A percentile compares a stretch with the other conserved stretches of the same genome.
These are phyloP conservation scores for Montipora sp. DNA, from an alignment of 64 coral and sea anemone genomes.

Conservation along the genomic window DNA sequence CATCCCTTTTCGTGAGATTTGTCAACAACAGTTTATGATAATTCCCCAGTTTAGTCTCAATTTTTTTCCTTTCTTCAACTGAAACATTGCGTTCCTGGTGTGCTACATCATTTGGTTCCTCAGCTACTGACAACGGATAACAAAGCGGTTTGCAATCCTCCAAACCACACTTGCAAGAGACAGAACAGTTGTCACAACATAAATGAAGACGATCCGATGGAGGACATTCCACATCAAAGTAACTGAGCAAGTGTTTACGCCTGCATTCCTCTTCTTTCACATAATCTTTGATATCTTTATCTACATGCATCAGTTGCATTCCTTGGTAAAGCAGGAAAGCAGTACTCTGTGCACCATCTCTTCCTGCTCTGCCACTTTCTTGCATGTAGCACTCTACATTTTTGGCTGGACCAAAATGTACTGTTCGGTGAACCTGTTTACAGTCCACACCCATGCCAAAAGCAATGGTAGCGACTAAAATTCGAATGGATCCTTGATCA, in stretches of 20 bases:
- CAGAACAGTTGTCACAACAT: constrained; percentile 24
- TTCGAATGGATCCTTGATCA: not conserved
- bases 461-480: constrained; percentile 74
- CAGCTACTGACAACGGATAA: constrained; percentile 45
- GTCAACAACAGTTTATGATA: not conserved
- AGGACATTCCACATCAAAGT: not conserved
- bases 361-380: constrained; percentile 30
- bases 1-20: not conserved
- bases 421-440: constrained; percentile 33
- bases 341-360: constrained; percentile 10
- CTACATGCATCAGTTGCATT: constrained; percentile 33
- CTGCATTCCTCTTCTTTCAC: not conserved
- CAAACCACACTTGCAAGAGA: constrained; percentile 3
- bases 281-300: constrained; percentile 32
- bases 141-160: not conserved
- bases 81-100: not conserved
- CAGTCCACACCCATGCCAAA: constrained; percentile 16
- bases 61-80: not conserved
- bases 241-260: not conserved
- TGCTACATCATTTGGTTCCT: not conserved
- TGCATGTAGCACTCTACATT: constrained; percentile 68
- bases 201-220: not conserved
- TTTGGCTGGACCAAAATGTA: constrained; percentile 80
- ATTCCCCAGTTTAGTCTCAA: not conserved
- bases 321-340: constrained; percentile 34